Conservation (phyloP, 2,113 vertebrate genomes). For the Equus quagga region DNA sequence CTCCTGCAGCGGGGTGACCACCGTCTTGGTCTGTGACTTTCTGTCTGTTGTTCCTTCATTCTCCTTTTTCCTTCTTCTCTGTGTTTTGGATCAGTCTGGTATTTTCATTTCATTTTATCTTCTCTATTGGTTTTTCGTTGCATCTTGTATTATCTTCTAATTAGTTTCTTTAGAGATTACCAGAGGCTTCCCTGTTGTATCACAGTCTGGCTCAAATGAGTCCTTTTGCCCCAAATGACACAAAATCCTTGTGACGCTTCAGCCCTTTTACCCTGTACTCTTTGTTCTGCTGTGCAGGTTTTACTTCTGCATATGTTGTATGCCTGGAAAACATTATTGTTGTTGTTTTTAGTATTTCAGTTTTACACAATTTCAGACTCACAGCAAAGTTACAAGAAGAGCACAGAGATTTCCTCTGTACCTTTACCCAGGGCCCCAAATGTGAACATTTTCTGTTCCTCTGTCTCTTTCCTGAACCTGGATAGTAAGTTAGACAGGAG, state of each 20-base stretch:
- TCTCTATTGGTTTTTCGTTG: neutral
- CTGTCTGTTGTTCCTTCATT: neutral
- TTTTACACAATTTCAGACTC: neutral
- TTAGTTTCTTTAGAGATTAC: neutral
- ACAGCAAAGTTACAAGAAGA: neutral
- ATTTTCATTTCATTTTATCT: neutral
- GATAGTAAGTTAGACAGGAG: neutral
- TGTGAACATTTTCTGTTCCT: neutral
- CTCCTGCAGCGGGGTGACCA: neutral
- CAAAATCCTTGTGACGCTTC: neutral
- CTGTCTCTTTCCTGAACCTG: neutral
- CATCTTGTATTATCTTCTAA: neutral
- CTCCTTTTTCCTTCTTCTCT: neutral
- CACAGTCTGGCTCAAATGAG: neutral
- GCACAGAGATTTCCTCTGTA: neutral
- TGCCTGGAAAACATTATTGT: neutral
- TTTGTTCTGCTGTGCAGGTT: too few species aligned
- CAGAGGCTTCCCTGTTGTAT: neutral
- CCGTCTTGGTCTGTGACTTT: neutral
- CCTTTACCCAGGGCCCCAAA: neutral
- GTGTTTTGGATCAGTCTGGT: neutral
- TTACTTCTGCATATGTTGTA: neutral
- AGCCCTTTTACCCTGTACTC: neutral
- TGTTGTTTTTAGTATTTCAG: neutral
- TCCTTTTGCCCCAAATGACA: neutral